A percentile compares a stretch with the other conserved stretches of the same genome.
Conservation (phyloP, 1,140 invertebrate species). For the Drosophila sturtevanti region DNA sequence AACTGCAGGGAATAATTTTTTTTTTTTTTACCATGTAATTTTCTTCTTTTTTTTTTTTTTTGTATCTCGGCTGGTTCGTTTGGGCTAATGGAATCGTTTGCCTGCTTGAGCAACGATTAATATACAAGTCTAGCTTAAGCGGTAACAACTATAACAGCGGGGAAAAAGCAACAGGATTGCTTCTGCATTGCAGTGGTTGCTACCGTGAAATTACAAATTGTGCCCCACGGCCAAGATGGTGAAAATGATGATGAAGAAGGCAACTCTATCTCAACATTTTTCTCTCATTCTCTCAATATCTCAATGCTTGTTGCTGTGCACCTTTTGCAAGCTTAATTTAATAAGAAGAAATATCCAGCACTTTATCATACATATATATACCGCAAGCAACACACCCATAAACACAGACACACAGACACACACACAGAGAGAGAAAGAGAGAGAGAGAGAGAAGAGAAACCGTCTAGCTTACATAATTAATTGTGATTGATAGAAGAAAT, state of each 20-base stretch:
- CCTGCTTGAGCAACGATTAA: constrained; percentile 43
- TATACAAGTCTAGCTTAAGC: constrained; percentile 52
- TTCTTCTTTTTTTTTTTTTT: no score
- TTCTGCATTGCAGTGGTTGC: constrained; percentile 20
- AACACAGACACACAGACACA: constrained; percentile 5
- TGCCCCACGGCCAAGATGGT: constrained; percentile 34
- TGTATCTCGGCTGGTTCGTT: neutral
- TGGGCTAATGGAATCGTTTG: neutral
- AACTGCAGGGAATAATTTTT: neutral
- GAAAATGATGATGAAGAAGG: neutral
- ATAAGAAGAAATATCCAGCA: constrained; percentile 62
- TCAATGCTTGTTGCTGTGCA: neutral
- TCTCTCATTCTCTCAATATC: no score
- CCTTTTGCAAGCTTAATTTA: constrained; percentile 64
- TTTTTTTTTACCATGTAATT: no score
- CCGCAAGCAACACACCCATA: constrained; percentile 15
- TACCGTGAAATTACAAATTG: constrained; percentile 66
- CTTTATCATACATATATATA: constrained; percentile 47
- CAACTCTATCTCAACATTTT: constrained; percentile 43
- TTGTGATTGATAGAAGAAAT: constrained; percentile 80
- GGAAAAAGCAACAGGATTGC: constrained; percentile 7
- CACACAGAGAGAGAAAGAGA: neutral
- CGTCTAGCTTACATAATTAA: constrained; percentile 62
- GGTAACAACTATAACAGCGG: constrained; percentile 7
- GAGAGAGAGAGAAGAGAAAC: neutral